These are phyloP conservation scores for Grapholita molesta DNA, from an alignment of 1,140 invertebrate species.

Conservation along the genomic window DNA sequence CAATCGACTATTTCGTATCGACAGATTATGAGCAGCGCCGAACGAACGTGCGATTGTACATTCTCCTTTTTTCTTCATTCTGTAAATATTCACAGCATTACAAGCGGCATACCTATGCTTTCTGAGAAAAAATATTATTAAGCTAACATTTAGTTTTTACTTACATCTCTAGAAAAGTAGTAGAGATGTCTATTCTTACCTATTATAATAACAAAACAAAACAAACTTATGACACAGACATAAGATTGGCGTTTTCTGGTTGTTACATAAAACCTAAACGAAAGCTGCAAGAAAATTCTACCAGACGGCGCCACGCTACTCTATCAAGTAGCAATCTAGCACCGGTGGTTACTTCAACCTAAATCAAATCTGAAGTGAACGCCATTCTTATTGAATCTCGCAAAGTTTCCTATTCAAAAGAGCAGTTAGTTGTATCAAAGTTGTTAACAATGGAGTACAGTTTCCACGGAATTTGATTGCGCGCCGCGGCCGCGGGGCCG, in stretches of 20 bases:
- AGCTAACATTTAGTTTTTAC: neutral
- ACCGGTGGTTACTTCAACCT: neutral
- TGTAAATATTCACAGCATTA: neutral
- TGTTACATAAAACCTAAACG: neutral
- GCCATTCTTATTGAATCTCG: neutral
- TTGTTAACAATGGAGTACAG: slow-evolving; percentile 40
- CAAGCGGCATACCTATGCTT: neutral
- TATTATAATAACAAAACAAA: neutral
- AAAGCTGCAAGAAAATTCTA: slow-evolving; percentile 7
- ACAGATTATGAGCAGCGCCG: neutral
- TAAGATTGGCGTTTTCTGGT: neutral
- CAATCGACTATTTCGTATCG: slow-evolving; percentile 23
- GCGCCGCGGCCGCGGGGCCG: slow-evolving; percentile 43
- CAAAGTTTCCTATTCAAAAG: neutral
- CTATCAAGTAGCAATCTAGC: neutral
- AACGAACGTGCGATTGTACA: neutral
- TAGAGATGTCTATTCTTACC: no score
- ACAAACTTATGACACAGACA: no score
- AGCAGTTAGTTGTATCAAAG: neutral
- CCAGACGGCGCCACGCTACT: slow-evolving; percentile 38
- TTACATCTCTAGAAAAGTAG: neutral
- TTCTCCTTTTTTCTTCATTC: neutral
- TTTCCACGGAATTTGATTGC: slow-evolving; percentile 40
- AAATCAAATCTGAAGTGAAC: neutral
- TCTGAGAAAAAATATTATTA: neutral